Base-by-base conservation (phyloP, 2,888 invertebrate species). In the Pollenia labialis region DNA sequence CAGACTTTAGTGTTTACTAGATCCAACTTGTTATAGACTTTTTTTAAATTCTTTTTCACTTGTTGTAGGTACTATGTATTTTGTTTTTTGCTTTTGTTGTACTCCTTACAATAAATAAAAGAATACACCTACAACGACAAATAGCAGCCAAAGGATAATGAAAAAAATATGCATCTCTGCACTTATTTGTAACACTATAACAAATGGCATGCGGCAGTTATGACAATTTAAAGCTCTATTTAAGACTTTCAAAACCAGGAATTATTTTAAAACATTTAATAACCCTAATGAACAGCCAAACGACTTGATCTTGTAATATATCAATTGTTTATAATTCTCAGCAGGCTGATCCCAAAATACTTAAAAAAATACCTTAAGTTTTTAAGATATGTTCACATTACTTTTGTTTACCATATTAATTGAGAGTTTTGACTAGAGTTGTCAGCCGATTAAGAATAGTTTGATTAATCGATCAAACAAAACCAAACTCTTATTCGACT, bases 81-180 rank as follows among this genome's bases (percentile, higher is more conserved):
- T 42, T 23, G 7, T 48, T n/a, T 60, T 69, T 56, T 66, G 4
- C 32, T 66, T 66, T 62, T 80, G 18, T 40, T 54, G 14, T 62
- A 44, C 42, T 72, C 76, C 46, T 62, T 68, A 81, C 66, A 81
- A 77, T 62, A 83, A 74, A 81, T 76, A 84, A 54, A 80, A 60
- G 18, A 58, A 62, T 76, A 52, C 10, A 8, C 46, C 64, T 50
- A 62, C 72, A 74, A 81, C 81, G 77, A 79, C 84, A 84, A 77
- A 81, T 75, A 79, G 48, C 74, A 87, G 74, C 69, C 69, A 48
- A 2, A 69, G 84, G 77, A 81, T 74, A 84, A 86, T 87, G 81
- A 58, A 77, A 77, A 80, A 81, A 77, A 81, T 80, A 80, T 86
- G 80, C 80, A 86, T 71, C 64, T 56, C 16, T 76, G 75, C 72